Conservation (phyloP, 2,888 invertebrate genomes). For the Agonopterix arenella region DNA sequence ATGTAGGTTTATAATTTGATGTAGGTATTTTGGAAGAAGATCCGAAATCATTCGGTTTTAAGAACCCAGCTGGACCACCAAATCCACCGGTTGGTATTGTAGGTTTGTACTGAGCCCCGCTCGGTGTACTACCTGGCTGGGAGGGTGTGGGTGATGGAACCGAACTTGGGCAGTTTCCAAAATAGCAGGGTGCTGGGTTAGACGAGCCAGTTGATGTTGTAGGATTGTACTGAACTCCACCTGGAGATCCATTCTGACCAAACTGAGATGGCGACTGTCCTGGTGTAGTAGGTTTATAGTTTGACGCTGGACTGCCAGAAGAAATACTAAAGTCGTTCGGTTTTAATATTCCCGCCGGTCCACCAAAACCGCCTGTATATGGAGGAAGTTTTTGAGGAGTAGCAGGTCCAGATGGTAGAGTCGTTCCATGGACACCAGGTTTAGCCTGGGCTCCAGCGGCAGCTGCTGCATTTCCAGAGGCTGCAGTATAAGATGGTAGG, state of each 20-base stretch:
- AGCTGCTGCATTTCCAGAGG: constrained; percentile 4
- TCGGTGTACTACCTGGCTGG: neutral
- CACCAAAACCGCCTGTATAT: constrained; percentile 29
- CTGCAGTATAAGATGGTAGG: neutral
- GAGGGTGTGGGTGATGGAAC: too few relatives aligned
- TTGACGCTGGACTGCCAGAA: neutral
- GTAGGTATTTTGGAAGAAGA: neutral
- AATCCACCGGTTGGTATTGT: constrained; percentile 17
- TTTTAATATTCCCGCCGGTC: constrained; percentile 20
- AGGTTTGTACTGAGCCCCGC: neutral
- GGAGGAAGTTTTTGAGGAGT: constrained; percentile 11
- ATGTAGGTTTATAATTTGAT: constrained; percentile 1
- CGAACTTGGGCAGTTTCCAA: constrained; percentile 13
- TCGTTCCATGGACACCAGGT: neutral
- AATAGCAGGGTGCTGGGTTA: constrained; percentile 14
- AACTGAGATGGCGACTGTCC: neutral
- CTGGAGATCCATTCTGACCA: neutral
- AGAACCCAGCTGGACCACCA: constrained; percentile 16
- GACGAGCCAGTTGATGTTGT: constrained; percentile 17
- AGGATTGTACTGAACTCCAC: neutral
- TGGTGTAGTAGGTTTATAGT: constrained; percentile 3
- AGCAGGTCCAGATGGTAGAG: constrained; percentile 5
- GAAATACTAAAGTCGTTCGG: constrained; percentile 9
- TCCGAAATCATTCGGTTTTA: constrained; percentile 15
- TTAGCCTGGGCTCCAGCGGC: constrained; percentile 3